These are phyloP conservation scores for Leptodactylus fuscus DNA, from an alignment of 2,113 vertebrate genomes.

Conservation along the genomic window DNA sequence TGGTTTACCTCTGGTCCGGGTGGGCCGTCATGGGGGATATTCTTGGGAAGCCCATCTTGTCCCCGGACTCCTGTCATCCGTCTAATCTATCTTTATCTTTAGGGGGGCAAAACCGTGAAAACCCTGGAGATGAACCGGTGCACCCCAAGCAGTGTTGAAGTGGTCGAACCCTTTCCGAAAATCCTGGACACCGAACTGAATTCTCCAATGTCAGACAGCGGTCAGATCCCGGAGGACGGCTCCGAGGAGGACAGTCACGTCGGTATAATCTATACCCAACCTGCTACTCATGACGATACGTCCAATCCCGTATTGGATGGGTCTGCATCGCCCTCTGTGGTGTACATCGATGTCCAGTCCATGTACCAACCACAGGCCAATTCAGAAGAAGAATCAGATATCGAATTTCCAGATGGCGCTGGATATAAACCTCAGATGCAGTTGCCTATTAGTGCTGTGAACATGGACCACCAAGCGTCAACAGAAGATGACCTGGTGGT, in stretches of 20 bases:
- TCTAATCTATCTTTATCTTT: conserved; percentile 60
- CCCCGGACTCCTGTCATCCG: no score
- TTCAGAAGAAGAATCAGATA: conserved; percentile 69
- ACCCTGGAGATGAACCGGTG: conserved; percentile 87
- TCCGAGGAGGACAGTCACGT: conserved; percentile 76
- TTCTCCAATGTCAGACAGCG: conserved; percentile 74
- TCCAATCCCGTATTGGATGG: conserved; percentile 72
- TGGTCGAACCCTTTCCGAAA: conserved; percentile 84
- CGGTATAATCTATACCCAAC: conserved; percentile 86
- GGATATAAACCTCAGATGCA: conserved; percentile 84
- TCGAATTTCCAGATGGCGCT: conserved; percentile 62
- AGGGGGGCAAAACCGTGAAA: conserved; percentile 76
- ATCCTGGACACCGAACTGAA: conserved; percentile 81
- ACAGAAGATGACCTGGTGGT: conserved; percentile 67
- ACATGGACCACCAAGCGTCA: conserved; percentile 59
- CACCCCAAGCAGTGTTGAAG: conserved; percentile 87
- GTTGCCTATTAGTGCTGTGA: conserved; percentile 64
- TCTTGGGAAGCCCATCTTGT: no score
- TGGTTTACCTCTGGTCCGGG: no score
- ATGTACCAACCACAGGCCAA: conserved; percentile 79
- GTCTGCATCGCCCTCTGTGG: conserved; percentile 80
- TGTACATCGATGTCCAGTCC: conserved; percentile 92
- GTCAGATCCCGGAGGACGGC: conserved; percentile 70
- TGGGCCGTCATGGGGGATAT: no score
- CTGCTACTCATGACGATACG: conserved; percentile 85